phyloP scores from a whole-genome alignment of 2,797 vertebrate genomes.

The Enoplosus armatus region DNA sequence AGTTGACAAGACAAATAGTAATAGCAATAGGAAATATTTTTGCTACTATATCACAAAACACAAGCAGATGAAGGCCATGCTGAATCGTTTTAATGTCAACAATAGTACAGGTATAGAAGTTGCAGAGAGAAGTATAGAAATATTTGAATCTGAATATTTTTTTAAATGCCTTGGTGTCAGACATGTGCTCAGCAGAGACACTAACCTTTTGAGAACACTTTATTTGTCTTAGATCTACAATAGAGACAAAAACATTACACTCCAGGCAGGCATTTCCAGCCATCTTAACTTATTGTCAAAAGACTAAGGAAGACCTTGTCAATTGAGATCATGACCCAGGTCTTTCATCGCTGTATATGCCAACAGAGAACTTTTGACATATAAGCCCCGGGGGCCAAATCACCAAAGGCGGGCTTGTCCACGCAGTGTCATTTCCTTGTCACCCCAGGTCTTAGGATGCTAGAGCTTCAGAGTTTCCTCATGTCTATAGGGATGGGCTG shows the following conservation, averaged over 20 bases:
- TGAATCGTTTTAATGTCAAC: background rate
- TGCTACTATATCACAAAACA: background rate
- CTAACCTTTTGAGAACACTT: constrained; percentile 14
- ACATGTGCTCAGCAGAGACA: background rate
- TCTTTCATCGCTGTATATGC: constrained; percentile 28
- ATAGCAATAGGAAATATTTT: background rate
- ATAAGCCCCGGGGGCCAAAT: constrained; percentile 30
- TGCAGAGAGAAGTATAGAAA: background rate
- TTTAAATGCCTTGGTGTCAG: background rate
- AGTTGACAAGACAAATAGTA: constrained; percentile 1
- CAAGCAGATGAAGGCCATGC: background rate
- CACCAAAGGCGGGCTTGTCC: constrained; percentile 25
- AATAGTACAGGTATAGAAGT: no score
- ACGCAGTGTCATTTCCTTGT: constrained; percentile 35
- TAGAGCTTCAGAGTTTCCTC: constrained; percentile 15
- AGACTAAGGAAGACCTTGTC: constrained; percentile 38
- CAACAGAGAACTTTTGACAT: constrained; percentile 40
- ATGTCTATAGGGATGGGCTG: constrained; percentile 1
- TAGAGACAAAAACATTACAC: constrained; percentile 15
- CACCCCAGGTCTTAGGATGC: constrained; percentile 36
- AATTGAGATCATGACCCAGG: constrained; percentile 28
- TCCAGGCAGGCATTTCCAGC: constrained; percentile 9
- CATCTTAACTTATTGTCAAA: constrained; percentile 34
- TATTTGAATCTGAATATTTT: background rate
- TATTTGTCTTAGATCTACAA: constrained; percentile 16